Evolutionary conservation across 2,113 vertebrate genomes (phyloP).

Genomic region (Hippopotamus amphibius): DNA sequence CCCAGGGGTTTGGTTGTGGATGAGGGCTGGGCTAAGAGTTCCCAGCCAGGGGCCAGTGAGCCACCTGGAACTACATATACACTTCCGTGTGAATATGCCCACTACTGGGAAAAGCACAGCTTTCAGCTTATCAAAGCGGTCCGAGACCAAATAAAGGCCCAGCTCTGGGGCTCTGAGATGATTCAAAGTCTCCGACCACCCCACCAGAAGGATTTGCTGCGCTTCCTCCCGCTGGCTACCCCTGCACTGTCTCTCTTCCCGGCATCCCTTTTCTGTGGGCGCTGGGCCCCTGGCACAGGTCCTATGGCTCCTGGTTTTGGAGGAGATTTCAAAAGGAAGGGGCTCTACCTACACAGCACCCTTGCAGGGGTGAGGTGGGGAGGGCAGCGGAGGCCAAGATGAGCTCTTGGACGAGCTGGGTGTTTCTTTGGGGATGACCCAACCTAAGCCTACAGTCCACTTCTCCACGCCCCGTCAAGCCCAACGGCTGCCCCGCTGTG

Average conservation of each 20-base stretch:
- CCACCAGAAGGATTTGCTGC: background rate
- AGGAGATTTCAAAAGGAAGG: background rate
- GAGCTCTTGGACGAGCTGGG: background rate
- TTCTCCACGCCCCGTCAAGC: background rate
- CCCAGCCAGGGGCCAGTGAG: background rate
- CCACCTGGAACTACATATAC: background rate
- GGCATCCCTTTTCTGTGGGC: background rate
- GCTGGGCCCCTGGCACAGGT: background rate
- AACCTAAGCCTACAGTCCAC: background rate
- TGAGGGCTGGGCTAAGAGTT: background rate
- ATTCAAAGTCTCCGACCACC: background rate
- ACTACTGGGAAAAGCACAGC: background rate
- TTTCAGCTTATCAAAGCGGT: background rate
- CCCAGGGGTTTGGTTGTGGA: accelerated
- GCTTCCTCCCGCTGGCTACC: accelerated
- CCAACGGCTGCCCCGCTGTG: background rate
- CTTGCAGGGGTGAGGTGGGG: too few relatives aligned
- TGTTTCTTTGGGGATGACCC: background rate
- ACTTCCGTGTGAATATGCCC: background rate
- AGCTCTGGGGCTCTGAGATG: background rate
- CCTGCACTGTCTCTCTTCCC: background rate
- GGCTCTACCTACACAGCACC: background rate
- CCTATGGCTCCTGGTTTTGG: background rate
- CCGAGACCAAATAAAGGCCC: background rate
- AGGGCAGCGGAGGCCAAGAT: background rate